Percentiles rank a stretch among this genome's conserved stretches.
These are phyloP conservation scores for Marisa cornuarietis DNA, from an alignment of 1,140 invertebrate genomes.

Conservation along the genomic window DNA sequence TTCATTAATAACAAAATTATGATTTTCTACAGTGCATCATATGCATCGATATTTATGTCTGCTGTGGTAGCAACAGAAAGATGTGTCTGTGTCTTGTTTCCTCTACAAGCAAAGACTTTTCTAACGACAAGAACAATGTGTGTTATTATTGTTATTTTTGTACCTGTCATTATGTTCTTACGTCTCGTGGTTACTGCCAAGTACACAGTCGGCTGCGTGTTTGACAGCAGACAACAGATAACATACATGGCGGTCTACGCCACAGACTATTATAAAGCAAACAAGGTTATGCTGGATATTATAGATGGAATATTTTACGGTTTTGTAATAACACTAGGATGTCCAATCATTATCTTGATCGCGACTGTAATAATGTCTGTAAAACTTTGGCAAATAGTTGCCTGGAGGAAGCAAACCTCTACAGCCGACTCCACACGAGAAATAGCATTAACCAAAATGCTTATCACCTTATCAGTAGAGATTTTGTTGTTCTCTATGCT, in stretches of 20 bases:
- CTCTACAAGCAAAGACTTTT: neutral
- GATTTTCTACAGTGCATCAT: neutral
- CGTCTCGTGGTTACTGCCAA: too few relatives aligned
- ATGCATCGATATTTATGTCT: neutral
- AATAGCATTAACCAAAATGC: neutral
- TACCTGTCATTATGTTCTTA: too few relatives aligned
- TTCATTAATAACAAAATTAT: neutral
- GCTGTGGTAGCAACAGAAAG: neutral
- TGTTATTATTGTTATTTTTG: too few relatives aligned
- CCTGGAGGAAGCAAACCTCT: neutral
- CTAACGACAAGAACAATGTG: neutral
- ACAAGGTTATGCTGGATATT: neutral
- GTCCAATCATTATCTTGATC: neutral
- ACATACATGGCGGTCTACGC: neutral
- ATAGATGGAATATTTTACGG: neutral
- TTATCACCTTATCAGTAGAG: neutral
- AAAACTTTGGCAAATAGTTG: neutral
- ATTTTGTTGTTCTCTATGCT: neutral
- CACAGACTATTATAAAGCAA: neutral
- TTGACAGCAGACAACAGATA: neutral
- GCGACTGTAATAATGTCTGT: neutral
- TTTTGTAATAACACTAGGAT: neutral
- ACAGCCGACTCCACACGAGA: neutral
- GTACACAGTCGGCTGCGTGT: too few relatives aligned
- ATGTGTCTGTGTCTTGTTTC: neutral